A percentile compares a stretch with the other conserved stretches of the same genome.
Evolutionary conservation across 2,113 vertebrate species (phyloP).

Genomic region (Aythya baeri): DNA sequence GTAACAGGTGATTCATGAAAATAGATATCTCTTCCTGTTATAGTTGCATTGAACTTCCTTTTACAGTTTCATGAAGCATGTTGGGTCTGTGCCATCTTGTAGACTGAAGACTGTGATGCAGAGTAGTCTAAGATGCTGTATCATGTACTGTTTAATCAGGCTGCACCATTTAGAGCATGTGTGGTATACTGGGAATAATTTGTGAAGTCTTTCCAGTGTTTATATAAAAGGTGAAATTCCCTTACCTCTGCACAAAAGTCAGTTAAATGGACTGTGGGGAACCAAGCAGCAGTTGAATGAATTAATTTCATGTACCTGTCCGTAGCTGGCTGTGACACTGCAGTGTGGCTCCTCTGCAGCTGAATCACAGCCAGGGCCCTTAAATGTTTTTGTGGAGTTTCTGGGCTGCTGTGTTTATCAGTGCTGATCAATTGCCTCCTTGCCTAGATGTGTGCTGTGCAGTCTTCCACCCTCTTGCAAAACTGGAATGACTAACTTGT

Average conservation of each 20-base stretch:
- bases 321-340: slow-evolving; percentile 24
- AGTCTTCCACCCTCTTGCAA: background rate
- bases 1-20: background rate
- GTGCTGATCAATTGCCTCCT: background rate
- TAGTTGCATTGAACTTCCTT: background rate
- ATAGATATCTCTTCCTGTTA: background rate
- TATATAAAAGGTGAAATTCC: slow-evolving; percentile 67
- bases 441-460: background rate
- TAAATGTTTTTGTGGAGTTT: background rate
- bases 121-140: slow-evolving; percentile 42
- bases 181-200: slow-evolving; percentile 63
- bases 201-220: slow-evolving; percentile 59
- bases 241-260: background rate
- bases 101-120: slow-evolving; percentile 4
- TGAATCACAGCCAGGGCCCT: background rate
- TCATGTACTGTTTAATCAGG: slow-evolving; percentile 63
- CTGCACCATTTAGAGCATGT: slow-evolving; percentile 32
- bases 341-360: background rate
- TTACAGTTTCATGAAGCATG: background rate
- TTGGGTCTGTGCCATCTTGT: slow-evolving; percentile 38
- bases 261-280: slow-evolving; percentile 61
- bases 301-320: slow-evolving; percentile 66
- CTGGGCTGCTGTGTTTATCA: background rate
- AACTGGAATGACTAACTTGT: background rate
- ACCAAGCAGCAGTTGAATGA: slow-evolving; percentile 35